Percentiles rank a stretch among this genome's conserved stretches.
phyloP scores from a whole-genome alignment of 2,113 vertebrate species.

The Phrynocephalus versicolor region DNA sequence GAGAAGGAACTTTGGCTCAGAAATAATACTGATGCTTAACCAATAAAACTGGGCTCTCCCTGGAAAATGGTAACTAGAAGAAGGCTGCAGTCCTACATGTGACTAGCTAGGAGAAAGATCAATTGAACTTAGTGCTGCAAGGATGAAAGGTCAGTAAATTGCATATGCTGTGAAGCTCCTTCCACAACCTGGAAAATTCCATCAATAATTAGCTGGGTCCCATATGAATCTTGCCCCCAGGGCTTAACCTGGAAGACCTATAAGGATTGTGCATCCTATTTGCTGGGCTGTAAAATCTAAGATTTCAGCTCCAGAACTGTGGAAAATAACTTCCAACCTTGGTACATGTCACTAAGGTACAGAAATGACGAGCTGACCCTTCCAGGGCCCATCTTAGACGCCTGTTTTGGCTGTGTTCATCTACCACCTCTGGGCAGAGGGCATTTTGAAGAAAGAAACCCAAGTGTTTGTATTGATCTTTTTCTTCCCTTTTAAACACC shows the following conservation, averaged over 20 bases:
- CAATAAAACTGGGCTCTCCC: neutral
- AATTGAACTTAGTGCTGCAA: neutral
- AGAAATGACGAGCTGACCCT: neutral
- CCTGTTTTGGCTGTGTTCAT: neutral
- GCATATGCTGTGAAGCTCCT: neutral
- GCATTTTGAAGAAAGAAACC: neutral
- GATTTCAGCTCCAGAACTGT: no score
- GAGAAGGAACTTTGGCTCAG: neutral
- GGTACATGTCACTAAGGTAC: no score
- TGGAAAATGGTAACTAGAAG: neutral
- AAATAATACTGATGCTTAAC: no score
- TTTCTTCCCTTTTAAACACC: neutral
- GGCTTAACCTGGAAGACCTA: neutral
- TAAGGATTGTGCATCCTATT: neutral
- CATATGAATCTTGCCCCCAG: neutral
- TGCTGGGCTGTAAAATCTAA: no score
- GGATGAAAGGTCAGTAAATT: neutral
- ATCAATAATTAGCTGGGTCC: neutral
- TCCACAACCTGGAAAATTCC: neutral
- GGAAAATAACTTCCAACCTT: no score
- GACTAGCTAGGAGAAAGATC: neutral
- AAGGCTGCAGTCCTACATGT: neutral
- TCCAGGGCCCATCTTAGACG: neutral
- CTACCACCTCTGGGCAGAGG: neutral
- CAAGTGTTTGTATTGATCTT: neutral